Evolutionary conservation across 2,888 invertebrate species (phyloP).

Genomic region (Apamea epomidion): DNA sequence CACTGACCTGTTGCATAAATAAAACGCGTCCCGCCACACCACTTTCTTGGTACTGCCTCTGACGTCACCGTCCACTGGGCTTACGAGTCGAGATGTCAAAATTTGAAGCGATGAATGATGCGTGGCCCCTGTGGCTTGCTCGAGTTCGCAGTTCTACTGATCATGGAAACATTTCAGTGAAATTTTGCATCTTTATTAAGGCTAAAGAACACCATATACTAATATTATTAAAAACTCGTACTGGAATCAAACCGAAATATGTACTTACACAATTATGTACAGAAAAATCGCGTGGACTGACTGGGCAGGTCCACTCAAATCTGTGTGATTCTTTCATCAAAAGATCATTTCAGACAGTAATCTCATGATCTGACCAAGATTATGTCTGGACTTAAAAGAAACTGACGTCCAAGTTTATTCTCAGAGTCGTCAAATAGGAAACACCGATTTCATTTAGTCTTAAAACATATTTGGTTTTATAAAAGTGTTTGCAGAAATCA

Average conservation of each 20-base stretch:
- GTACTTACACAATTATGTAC: not conserved
- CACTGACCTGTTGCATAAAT: constrained; percentile 55
- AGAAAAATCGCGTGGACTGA: not conserved
- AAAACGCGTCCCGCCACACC: constrained; percentile 36
- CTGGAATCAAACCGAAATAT: not conserved
- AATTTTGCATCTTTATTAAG: not conserved
- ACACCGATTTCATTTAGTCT: not conserved
- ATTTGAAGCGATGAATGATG: constrained; percentile 31
- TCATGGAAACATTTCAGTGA: not conserved
- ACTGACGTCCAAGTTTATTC: not conserved
- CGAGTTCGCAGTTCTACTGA: constrained; percentile 15
- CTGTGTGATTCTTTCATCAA: not conserved
- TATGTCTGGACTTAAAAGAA: not conserved
- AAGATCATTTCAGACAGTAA: not conserved
- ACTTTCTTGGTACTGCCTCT: constrained; percentile 55
- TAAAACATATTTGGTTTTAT: not conserved
- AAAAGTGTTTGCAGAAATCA: not conserved
- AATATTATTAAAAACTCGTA: not conserved
- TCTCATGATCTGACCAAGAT: not conserved
- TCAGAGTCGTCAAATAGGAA: not conserved
- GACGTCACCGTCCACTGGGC: constrained; percentile 41
- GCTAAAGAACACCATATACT: not conserved
- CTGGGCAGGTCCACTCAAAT: not conserved
- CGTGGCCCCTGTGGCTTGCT: constrained; percentile 7
- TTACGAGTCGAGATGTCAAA: constrained; percentile 33